These are phyloP conservation scores for Spialia ferax DNA, from an alignment of 2,888 invertebrate genomes.

Conservation along the genomic window DNA sequence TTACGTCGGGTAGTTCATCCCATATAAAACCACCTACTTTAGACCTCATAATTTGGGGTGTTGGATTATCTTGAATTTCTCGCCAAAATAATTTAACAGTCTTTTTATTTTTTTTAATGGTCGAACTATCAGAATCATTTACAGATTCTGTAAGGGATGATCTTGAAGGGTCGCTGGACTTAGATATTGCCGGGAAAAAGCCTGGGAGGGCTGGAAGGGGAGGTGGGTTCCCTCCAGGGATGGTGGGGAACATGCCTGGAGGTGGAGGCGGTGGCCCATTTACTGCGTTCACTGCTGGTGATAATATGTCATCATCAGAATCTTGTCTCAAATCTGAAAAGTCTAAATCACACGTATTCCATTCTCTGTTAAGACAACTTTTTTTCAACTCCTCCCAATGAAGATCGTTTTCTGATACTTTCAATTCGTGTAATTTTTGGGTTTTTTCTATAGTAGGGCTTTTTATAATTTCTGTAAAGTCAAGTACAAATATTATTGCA, in stretches of 20 bases:
- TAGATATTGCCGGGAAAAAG: conserved; percentile 77
- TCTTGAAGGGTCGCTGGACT: conserved; percentile 64
- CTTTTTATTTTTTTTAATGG: conserved; percentile 95
- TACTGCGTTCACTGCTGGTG: conserved; percentile 88
- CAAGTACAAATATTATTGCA: background rate
- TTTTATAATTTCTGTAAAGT: conserved; percentile 88
- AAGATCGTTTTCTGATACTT: conserved; percentile 97
- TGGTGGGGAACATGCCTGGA: conserved; percentile 87
- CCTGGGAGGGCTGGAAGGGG: conserved; percentile 86
- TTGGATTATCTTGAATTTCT: conserved; percentile 94
- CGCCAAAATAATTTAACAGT: conserved; percentile 99
- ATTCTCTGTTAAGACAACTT: conserved; percentile 90
- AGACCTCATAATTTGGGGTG: conserved; percentile 78
- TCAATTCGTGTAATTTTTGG: conserved; percentile 89
- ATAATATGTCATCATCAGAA: conserved; percentile 94
- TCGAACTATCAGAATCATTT: conserved; percentile 76
- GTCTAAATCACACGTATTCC: conserved; percentile 97
- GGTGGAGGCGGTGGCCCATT: conserved; percentile 94
- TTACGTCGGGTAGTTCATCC: conserved; percentile 95
- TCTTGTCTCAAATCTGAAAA: conserved; percentile 97
- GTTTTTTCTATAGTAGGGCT: conserved; percentile 90
- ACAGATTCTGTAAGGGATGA: conserved; percentile 62
- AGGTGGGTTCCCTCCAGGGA: conserved; percentile 65
- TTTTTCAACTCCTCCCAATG: conserved; percentile 97
- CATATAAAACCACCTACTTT: conserved; percentile 93